Conservation (phyloP, 2,888 invertebrate species). For the Rhyacophila evoluta region DNA sequence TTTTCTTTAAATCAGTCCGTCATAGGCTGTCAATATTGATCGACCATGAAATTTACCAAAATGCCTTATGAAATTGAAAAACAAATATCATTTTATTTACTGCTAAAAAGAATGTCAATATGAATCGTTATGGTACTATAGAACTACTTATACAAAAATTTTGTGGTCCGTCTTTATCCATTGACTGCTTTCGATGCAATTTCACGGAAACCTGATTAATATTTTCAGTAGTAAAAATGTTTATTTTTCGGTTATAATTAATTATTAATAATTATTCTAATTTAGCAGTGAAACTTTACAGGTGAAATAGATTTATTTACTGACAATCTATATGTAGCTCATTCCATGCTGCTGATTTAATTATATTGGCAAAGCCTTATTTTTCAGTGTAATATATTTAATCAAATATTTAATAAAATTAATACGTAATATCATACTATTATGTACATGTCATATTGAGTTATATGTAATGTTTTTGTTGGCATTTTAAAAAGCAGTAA, state of each 20-base stretch:
- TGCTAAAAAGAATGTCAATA: constrained; percentile 17
- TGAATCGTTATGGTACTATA: constrained; percentile 24
- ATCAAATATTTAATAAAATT: neutral
- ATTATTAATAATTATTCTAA: too few relatives aligned
- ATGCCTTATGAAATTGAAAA: constrained; percentile 21
- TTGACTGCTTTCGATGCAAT: neutral
- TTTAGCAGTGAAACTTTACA: neutral
- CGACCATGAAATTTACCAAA: constrained; percentile 11
- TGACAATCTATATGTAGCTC: neutral
- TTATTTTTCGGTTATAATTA: too few relatives aligned
- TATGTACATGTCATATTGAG: too few relatives aligned
- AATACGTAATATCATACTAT: neutral
- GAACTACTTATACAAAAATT: constrained; percentile 20
- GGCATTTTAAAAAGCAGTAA: neutral
- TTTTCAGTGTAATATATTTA: neutral
- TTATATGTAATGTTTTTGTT: too few relatives aligned
- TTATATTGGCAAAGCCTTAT: neutral
- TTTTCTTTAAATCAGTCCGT: neutral
- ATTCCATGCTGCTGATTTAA: neutral
- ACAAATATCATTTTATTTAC: constrained; percentile 16
- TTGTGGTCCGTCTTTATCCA: neutral
- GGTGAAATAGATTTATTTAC: neutral
- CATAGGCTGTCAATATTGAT: neutral
- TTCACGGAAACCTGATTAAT: too few relatives aligned
- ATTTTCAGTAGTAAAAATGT: too few relatives aligned